Base-by-base conservation (phyloP, 2,113 vertebrate species). In the Xenopus laevis region DNA sequence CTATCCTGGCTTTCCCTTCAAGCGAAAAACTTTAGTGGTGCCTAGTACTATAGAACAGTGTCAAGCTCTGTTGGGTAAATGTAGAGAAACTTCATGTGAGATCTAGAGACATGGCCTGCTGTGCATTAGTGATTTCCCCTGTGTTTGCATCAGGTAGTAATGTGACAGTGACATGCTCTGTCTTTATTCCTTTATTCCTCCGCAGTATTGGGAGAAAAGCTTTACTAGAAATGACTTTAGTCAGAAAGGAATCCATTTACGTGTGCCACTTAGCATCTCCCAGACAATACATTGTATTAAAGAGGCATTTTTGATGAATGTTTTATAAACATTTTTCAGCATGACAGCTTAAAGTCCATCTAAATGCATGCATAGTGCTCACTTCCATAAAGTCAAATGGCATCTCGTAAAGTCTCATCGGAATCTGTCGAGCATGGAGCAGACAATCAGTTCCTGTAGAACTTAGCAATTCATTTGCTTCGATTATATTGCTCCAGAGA, bases 291-390 rank as follows among this genome's bases (percentile, higher is more conserved):
- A 88, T 89, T 87, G 88, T 91, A 97, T 97, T 97, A 96, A 92
- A 92, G 93, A 98, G 94, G 91, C 93, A 94, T 93, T 96, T 92
- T 92, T 94, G 93, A 98, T 98, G 92, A 99, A 99, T 98, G 94
- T 97, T 99, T 99, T 92, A 98, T 99, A 94, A 93, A 93, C 94
- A 92, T 90, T 93, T 93, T 92, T 89, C 86, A 90, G 89, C 86
- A 86, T 92, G 87, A 88, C 89, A 91, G 89, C 87, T 89, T 89
- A 85, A 91, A 92, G 91, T 89, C 87, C 87, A 86, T 89, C 87
- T 90, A 91, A 86, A 89, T 93, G 91, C 71, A 83, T 85, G 87
- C 90, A 84, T 87, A 85, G 91, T 91, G 93, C 92, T 95, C 92
- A 87, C 89, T 89, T 94, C 86, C 88, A 89, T 90, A 89, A 90